These are phyloP conservation scores for Diarsia brunnea DNA, from an alignment of 2,888 invertebrate genomes.

Conservation along the genomic window DNA sequence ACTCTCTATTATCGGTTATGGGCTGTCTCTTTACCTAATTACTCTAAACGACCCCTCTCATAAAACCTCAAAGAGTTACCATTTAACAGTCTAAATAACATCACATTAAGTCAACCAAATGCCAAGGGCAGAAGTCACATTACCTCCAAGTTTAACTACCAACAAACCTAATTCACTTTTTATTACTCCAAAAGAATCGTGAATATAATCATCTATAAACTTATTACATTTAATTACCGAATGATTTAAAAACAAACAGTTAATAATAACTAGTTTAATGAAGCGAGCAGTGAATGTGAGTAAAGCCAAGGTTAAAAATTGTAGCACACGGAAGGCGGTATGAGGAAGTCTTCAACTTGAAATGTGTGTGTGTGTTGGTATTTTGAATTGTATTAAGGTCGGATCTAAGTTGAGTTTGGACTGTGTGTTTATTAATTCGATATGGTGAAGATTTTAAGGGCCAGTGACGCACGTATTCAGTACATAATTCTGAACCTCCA, in stretches of 20 bases:
- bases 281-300: conserved; percentile 65
- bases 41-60: not conserved
- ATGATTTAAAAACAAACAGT: conserved; percentile 54
- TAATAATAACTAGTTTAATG: conserved; percentile 59
- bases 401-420: not conserved
- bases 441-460: not conserved
- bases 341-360: conserved; percentile 61
- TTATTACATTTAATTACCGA: conserved; percentile 55
- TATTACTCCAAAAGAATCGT: conserved; percentile 33
- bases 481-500: too few relatives aligned
- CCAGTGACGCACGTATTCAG: too few relatives aligned
- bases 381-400: conserved; percentile 23
- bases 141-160: conserved; percentile 14
- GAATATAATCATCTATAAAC: conserved; percentile 33
- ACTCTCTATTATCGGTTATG: too few relatives aligned
- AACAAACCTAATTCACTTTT: conserved; percentile 15
- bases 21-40: not conserved
- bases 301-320: conserved; percentile 65
- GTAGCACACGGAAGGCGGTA: conserved; percentile 64
- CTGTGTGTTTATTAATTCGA: conserved; percentile 1
- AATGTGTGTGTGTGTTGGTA: conserved; percentile 29
- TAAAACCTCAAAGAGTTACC: not conserved
- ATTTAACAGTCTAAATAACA: conserved; percentile 14
- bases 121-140: conserved; percentile 26
- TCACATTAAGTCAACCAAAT: not conserved